These are phyloP conservation scores for Aselliscus stoliczkanus DNA, from an alignment of 2,797 vertebrate genomes.

Conservation along the genomic window DNA sequence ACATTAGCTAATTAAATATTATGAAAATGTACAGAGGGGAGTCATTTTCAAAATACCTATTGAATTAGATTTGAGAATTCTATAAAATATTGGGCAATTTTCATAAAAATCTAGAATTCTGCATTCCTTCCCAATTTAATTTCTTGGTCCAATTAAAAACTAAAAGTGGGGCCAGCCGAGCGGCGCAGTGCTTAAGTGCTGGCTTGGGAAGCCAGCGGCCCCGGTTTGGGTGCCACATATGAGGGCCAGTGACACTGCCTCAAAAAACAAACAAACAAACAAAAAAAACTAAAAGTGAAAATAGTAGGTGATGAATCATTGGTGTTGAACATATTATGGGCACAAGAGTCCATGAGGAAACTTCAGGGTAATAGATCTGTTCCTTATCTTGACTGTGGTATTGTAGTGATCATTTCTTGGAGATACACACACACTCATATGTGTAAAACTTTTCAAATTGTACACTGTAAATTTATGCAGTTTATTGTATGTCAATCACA, in stretches of 20 bases:
- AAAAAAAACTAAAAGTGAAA: not conserved
- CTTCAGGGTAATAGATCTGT: not conserved
- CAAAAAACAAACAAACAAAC: no score
- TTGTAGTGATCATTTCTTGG: not conserved
- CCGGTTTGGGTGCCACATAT: no score
- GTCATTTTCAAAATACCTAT: not conserved
- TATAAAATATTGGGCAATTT: not conserved
- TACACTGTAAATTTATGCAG: not conserved
- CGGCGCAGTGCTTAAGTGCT: no score
- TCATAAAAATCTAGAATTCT: not conserved
- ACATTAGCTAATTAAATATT: not conserved
- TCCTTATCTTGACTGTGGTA: not conserved
- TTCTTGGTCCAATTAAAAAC: not conserved
- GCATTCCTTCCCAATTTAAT: not conserved
- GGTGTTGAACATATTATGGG: not conserved
- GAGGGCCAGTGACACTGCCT: no score
- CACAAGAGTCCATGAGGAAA: not conserved
- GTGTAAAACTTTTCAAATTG: not conserved
- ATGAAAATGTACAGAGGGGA: not conserved
- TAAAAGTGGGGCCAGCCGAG: no score
- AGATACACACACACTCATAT: no score
- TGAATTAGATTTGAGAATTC: not conserved
- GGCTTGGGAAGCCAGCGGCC: no score
- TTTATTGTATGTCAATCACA: not conserved
- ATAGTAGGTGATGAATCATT: not conserved